Evolutionary conservation across 2,113 vertebrate genomes (phyloP).

Genomic region (Plectropomus leopardus): DNA sequence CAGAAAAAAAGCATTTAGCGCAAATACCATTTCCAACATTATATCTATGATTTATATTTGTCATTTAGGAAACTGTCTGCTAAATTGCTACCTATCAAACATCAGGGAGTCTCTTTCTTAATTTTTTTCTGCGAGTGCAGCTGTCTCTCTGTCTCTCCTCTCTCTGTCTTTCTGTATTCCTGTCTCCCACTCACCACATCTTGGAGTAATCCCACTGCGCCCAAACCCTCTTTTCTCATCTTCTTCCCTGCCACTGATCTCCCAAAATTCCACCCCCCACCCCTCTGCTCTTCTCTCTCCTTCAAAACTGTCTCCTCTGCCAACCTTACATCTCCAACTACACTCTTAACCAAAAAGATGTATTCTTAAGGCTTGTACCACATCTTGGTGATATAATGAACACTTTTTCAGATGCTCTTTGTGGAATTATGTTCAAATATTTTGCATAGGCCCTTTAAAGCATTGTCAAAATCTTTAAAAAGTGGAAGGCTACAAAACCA

Average conservation of each 20-base stretch:
- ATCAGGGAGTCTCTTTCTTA: slow-evolving; percentile 28
- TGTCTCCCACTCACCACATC: slow-evolving; percentile 71
- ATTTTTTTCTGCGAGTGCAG: slow-evolving; percentile 25
- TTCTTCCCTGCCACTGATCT: slow-evolving; percentile 71
- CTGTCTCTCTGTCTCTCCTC: slow-evolving; percentile 42
- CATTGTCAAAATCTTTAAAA: not conserved
- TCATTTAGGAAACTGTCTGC: slow-evolving; percentile 17
- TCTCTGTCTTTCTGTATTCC: slow-evolving; percentile 61
- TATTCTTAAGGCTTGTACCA: slow-evolving; percentile 30
- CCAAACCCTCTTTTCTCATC: slow-evolving; percentile 72
- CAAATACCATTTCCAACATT: not conserved
- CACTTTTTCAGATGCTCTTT: slow-evolving; percentile 51
- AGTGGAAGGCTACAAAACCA: slow-evolving; percentile 23
- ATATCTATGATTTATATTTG: not conserved
- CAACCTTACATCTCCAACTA: slow-evolving; percentile 46
- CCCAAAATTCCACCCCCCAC: slow-evolving; percentile 56
- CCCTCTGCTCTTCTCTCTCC: slow-evolving; percentile 23
- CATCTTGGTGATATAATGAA: slow-evolving; percentile 57
- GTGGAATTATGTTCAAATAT: slow-evolving; percentile 8
- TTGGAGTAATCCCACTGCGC: slow-evolving; percentile 72
- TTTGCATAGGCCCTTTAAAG: slow-evolving; percentile 28
- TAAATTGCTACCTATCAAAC: slow-evolving; percentile 29
- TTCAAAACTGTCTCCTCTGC: slow-evolving; percentile 35
- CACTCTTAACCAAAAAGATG: slow-evolving; percentile 26
- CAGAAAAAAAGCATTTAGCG: not conserved